phyloP scores from a whole-genome alignment of 37 sponge, comb jelly and placozoan species.

The Amphimedon queenslandica region DNA sequence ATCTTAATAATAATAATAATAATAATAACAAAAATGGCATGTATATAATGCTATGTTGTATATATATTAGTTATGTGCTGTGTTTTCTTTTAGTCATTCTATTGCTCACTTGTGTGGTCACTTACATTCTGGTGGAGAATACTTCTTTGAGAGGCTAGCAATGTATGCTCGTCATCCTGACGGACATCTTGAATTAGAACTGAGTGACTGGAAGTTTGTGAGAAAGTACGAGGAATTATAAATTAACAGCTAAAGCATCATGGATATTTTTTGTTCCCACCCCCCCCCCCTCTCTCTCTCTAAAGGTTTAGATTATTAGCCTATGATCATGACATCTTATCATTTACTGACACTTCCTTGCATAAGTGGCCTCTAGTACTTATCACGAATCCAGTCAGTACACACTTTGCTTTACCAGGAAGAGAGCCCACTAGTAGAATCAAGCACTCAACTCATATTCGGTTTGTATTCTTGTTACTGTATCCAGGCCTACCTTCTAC shows the following conservation, averaged over 20 bases:
- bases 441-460: slow-evolving; percentile 73
- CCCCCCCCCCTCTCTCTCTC: not conserved
- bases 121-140: slow-evolving; percentile 62
- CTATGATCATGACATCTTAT: slow-evolving; percentile 84
- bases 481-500: no score
- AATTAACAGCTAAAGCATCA: not conserved
- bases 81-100: slow-evolving; percentile 15
- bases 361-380: slow-evolving; percentile 76
- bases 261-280: not conserved
- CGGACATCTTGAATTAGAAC: slow-evolving; percentile 83
- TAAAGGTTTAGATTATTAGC: slow-evolving; percentile 81
- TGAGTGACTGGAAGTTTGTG: slow-evolving; percentile 68
- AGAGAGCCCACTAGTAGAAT: slow-evolving; percentile 71
- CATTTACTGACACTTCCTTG: slow-evolving; percentile 63
- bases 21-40: no score
- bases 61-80: no score
- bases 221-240: slow-evolving; percentile 28
- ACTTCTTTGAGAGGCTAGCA: not conserved
- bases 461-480: slow-evolving; percentile 19
- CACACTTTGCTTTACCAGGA: slow-evolving; percentile 46
- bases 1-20: no score
- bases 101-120: slow-evolving; percentile 88
- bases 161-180: slow-evolving; percentile 72
- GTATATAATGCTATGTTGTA: no score
- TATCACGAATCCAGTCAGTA: slow-evolving; percentile 83